Conservation (phyloP, 2,113 vertebrate species). For the Colossoma macropomum region DNA sequence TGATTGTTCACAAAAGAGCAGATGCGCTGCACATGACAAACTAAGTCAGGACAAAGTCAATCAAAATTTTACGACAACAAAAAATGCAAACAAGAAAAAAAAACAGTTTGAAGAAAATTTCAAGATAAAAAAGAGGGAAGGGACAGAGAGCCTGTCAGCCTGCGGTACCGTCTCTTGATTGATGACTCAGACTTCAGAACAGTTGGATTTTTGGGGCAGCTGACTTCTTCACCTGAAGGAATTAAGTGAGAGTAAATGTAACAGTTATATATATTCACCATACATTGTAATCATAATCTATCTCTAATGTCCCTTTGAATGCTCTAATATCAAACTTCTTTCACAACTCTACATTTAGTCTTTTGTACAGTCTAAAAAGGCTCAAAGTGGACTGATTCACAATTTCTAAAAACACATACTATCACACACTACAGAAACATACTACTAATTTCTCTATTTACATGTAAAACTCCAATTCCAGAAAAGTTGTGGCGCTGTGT, state of each 20-base stretch:
- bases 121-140: not conserved
- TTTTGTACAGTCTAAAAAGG: no score
- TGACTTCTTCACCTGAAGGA: not conserved
- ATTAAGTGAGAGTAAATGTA: constrained; percentile 1
- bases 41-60: not conserved
- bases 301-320: not conserved
- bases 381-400: no score
- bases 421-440: no score
- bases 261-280: constrained; percentile 4
- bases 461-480: no score
- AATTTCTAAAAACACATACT: no score
- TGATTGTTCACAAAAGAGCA: not conserved
- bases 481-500: no score
- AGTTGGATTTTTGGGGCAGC: not conserved
- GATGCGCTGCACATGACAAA: not conserved
- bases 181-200: constrained; percentile 2
- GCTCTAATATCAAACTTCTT: not conserved
- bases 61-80: not conserved
- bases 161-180: constrained; percentile 3
- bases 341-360: no score
- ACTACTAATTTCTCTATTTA: no score
- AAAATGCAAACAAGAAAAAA: constrained; percentile 4
- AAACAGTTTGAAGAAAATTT: not conserved
- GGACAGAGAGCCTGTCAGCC: not conserved
- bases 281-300: not conserved